Evolutionary conservation across 2,888 invertebrate species (phyloP).

Genomic region (Drosophila macrothrix): DNA sequence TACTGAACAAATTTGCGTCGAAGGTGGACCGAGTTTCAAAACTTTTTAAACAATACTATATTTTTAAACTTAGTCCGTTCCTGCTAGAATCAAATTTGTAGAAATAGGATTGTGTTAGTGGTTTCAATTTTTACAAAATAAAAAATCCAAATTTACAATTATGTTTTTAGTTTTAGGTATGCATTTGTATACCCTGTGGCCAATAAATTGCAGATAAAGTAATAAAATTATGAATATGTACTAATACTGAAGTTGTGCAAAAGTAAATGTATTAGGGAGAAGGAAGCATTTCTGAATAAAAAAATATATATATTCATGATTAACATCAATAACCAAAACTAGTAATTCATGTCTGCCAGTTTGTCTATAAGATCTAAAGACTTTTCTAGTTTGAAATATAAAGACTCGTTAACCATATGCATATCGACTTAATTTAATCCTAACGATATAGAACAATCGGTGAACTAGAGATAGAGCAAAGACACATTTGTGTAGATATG

Average conservation of each 20-base stretch:
- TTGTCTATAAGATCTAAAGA: neutral
- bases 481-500: neutral
- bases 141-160: neutral
- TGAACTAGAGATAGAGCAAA: neutral
- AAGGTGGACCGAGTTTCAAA: neutral
- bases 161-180: neutral
- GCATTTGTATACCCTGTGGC: neutral
- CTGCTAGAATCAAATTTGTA: neutral
- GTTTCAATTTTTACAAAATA: neutral
- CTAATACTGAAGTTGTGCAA: neutral
- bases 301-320: neutral
- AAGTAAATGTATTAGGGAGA: neutral
- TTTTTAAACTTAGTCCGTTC: neutral
- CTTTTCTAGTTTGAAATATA: neutral
- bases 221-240: neutral
- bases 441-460: neutral
- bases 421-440: neutral
- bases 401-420: neutral
- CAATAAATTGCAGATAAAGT: neutral
- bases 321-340: neutral
- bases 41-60: neutral
- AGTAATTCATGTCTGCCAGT: neutral
- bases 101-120: neutral
- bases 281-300: neutral
- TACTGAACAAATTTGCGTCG: neutral